phyloP scores from a whole-genome alignment of 2,888 invertebrate species.

The Pinctada fucata region DNA sequence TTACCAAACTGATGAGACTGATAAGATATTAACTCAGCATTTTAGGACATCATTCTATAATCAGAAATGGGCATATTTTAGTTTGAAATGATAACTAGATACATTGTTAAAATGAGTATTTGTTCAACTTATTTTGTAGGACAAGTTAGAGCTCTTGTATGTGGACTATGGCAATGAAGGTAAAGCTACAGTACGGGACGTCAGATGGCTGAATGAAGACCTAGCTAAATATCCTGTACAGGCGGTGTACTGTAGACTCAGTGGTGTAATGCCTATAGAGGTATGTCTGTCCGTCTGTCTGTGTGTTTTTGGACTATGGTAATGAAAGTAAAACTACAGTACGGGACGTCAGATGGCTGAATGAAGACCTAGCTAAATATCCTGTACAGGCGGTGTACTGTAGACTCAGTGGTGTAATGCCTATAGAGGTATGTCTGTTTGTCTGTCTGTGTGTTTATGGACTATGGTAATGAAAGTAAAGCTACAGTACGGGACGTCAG shows the following conservation, averaged over 20 bases:
- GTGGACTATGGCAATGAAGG: constrained; percentile 69
- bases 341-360: constrained; percentile 54
- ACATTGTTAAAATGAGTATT: no score
- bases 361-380: constrained; percentile 46
- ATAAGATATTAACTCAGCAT: no score
- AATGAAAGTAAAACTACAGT: constrained; percentile 56
- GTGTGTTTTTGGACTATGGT: constrained; percentile 66
- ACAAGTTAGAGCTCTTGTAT: constrained; percentile 56
- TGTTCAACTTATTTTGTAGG: constrained; percentile 32
- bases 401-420: constrained; percentile 53
- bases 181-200: constrained; percentile 40
- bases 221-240: constrained; percentile 54
- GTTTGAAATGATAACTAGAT: no score
- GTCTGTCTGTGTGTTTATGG: constrained; percentile 51
- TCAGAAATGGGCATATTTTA: no score
- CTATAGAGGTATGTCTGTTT: constrained; percentile 46
- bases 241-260: constrained; percentile 56
- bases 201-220: constrained; percentile 58
- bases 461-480: constrained; percentile 65
- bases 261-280: constrained; percentile 54
- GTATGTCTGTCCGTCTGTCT: constrained; percentile 24
- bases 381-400: constrained; percentile 62
- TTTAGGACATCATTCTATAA: no score
- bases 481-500: constrained; percentile 48
- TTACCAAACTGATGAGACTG: no score